Percentiles rank a stretch among this genome's conserved stretches.
phyloP scores from a whole-genome alignment of 2,888 invertebrate genomes.

The Drosophila falleni region DNA sequence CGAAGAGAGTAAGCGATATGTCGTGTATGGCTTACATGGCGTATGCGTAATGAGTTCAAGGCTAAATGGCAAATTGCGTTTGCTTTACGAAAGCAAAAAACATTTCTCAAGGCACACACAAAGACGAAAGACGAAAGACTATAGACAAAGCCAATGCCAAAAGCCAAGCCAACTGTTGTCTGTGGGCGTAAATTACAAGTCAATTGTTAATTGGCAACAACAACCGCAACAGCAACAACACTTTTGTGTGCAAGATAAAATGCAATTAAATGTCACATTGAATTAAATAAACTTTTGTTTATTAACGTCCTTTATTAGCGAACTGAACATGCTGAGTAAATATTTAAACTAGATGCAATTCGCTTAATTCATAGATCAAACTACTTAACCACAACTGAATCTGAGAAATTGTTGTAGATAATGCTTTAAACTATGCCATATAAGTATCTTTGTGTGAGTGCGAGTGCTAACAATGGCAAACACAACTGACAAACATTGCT shows the following conservation, averaged over 20 bases:
- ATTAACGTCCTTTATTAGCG: conserved; percentile 3
- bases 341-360: conserved; percentile 35
- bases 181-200: conserved; percentile 54
- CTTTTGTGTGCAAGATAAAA: conserved; percentile 39
- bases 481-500: conserved; percentile 18
- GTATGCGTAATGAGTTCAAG: conserved; percentile 80
- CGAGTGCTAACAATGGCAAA: conserved; percentile 31
- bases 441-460: not conserved
- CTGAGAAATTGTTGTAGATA: conserved; percentile 25
- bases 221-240: conserved; percentile 6
- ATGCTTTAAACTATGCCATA: conserved; percentile 2
- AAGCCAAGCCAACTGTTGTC: conserved; percentile 34
- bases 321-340: conserved; percentile 1
- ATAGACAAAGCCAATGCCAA: conserved; percentile 20
- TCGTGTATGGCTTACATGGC: conserved; percentile 50
- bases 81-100: conserved; percentile 36
- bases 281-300: conserved; percentile 44
- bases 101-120: conserved; percentile 21
- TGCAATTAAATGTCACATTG: conserved; percentile 70
- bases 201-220: conserved; percentile 70
- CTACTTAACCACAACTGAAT: conserved; percentile 24
- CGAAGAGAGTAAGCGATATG: conserved; percentile 11
- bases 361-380: conserved; percentile 17
- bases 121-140: not conserved
- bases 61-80: conserved; percentile 59